phyloP scores from a whole-genome alignment of 2,113 vertebrate genomes.

The Pseudopipra pipra region DNA sequence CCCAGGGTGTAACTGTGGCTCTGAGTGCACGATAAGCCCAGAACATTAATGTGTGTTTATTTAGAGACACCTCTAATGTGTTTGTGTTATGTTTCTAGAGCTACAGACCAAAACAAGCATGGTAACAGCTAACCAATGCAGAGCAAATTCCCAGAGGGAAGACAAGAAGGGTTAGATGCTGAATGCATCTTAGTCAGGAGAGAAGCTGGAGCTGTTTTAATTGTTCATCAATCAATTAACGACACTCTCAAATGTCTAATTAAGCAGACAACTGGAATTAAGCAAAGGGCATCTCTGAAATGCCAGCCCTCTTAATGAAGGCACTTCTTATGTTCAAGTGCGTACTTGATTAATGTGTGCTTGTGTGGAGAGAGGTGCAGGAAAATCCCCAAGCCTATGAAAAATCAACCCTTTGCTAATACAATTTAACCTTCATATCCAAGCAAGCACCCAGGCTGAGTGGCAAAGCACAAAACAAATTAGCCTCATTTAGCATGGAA shows the following conservation, averaged over 20 bases:
- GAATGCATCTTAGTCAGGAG: conserved; percentile 57
- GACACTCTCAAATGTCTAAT: conserved; percentile 63
- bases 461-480: neutral
- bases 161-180: conserved; percentile 28
- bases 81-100: conserved; percentile 56
- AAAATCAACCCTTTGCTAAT: neutral
- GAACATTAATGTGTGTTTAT: conserved; percentile 18
- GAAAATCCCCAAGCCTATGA: neutral
- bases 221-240: conserved; percentile 74
- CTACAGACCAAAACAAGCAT: conserved; percentile 58
- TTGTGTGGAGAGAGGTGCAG: neutral
- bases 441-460: neutral
- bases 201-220: conserved; percentile 61
- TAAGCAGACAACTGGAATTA: conserved; percentile 71
- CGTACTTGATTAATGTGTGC: conserved; percentile 67
- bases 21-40: neutral
- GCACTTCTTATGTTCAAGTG: conserved; percentile 54
- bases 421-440: conserved; percentile 34
- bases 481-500: neutral
- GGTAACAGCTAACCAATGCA: conserved; percentile 40
- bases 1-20: neutral
- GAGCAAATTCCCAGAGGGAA: conserved; percentile 32
- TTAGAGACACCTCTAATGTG: conserved; percentile 25
- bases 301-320: conserved; percentile 29
- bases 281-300: conserved; percentile 69